These are phyloP conservation scores for Tadarida brasiliensis DNA, from an alignment of 2,797 vertebrate species.

Conservation along the genomic window DNA sequence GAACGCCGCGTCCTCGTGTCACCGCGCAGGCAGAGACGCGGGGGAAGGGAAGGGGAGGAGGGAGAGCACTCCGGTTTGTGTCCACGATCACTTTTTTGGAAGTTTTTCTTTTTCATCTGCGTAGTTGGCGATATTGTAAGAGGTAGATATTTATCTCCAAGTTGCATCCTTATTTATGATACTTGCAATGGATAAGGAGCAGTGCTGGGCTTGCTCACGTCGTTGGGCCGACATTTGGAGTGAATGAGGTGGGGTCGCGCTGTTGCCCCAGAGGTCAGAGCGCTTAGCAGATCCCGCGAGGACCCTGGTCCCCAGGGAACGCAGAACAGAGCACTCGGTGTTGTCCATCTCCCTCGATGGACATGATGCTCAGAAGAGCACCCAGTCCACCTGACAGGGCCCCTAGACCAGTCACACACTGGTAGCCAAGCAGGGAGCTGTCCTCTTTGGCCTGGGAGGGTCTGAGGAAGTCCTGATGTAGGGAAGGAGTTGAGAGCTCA, in stretches of 20 bases:
- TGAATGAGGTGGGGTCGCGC: not conserved
- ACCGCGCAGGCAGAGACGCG: accelerated
- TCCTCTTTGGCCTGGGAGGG: accelerated
- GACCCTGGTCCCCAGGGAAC: not conserved
- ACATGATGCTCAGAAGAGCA: not conserved
- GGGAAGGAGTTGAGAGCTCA: not conserved
- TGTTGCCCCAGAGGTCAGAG: not conserved
- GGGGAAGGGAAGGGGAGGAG: not conserved
- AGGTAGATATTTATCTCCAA: not conserved
- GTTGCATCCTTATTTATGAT: not conserved
- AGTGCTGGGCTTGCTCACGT: not conserved
- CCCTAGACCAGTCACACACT: accelerated
- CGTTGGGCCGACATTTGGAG: not conserved
- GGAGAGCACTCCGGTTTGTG: not conserved
- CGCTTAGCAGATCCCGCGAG: no score
- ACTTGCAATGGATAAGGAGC: not conserved
- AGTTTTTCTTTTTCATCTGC: not conserved
- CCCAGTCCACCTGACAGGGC: not conserved
- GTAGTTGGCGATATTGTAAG: not conserved
- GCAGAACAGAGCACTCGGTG: not conserved
- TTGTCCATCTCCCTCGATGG: not conserved
- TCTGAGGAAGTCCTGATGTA: not conserved
- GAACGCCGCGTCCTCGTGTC: accelerated
- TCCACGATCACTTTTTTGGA: not conserved
- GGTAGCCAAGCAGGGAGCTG: not conserved